These are phyloP conservation scores for Caloenas nicobarica DNA, from an alignment of 2,113 vertebrate genomes.

Conservation along the genomic window DNA sequence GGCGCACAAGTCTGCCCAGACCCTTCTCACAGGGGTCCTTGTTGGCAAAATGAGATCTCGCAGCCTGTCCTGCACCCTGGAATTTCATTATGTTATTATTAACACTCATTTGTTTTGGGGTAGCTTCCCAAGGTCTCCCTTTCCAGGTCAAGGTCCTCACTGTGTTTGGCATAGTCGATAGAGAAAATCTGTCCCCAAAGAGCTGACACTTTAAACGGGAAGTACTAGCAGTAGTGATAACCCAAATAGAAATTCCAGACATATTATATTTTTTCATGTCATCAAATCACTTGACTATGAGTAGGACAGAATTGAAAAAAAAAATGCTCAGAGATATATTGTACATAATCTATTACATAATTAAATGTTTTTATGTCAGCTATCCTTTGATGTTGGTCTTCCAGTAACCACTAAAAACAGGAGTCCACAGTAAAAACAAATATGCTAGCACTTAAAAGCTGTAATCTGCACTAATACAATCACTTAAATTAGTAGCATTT, in stretches of 20 bases:
- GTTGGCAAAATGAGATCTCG: background rate
- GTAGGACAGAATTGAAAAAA: background rate
- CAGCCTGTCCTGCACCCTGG: background rate
- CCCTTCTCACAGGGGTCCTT: background rate
- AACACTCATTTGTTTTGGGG: background rate
- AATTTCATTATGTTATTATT: background rate
- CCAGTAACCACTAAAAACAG: background rate
- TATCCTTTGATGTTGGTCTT: background rate
- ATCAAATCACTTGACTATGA: background rate
- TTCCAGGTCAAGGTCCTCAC: background rate
- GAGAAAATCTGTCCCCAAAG: background rate
- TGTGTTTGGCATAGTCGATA: background rate
- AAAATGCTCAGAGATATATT: background rate
- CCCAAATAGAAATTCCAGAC: background rate
- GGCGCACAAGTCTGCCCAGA: background rate
- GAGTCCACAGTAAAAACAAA: background rate
- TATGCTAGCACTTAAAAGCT: background rate
- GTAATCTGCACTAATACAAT: background rate
- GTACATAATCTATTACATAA: background rate
- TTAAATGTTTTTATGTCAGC: background rate
- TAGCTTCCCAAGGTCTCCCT: background rate
- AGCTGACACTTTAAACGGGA: background rate
- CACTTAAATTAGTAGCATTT: background rate
- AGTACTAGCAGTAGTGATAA: background rate
- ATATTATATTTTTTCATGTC: background rate